Base-by-base conservation (phyloP, 2,113 vertebrate genomes). In the Vidua macroura region DNA sequence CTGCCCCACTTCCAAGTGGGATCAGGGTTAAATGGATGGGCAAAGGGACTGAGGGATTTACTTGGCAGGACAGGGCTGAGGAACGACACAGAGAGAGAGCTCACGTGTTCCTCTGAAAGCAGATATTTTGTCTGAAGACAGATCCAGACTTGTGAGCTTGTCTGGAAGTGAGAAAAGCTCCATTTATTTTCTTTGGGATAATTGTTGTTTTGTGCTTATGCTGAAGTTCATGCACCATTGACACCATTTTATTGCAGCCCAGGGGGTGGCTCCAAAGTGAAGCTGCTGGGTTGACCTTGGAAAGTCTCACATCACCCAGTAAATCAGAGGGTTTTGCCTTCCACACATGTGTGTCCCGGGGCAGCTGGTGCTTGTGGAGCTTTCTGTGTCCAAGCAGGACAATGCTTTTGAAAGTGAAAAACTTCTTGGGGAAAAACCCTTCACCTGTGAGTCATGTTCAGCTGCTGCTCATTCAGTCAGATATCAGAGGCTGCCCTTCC, bases 281-380 rank as follows among this genome's bases (percentile, higher is more conserved):
- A 49, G 25, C 25, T 53, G 10, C 62, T 63, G 67, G 30, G 49
- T 13, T 68, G 68, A 39, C 41, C n/a, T 60, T 44, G 68, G 27
- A 18, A 83, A 43, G 33, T n/a, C 25, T 83, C n/a, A 13, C 41
- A 49, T 62, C 21, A 9, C 37, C 14, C 41, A 22, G 51, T 23
- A 39, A n/a, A 56, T 56, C n/a, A 10, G 35, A 37, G 48, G 35
- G 35, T 8, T 84, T 90, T 82, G 11, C n/a, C 30, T 70, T 70
- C 41, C 41, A 24, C 0, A 0, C 8, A 1, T 0, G 5, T 14
- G 62, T 60, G 53, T 3, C 33, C 41, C 1, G 1, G 48, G 13
- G 69, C 55, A 56, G 27, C 55, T 43, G 49, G 21, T 43, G 13
- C 75, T 44, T 60, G 33, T 16, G 9, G 30, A 76, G 59, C 49